Percentiles rank a stretch among this genome's conserved stretches.
These are phyloP conservation scores for Cynoglossus semilaevis DNA, from an alignment of 2,113 vertebrate genomes.

Conservation along the genomic window DNA sequence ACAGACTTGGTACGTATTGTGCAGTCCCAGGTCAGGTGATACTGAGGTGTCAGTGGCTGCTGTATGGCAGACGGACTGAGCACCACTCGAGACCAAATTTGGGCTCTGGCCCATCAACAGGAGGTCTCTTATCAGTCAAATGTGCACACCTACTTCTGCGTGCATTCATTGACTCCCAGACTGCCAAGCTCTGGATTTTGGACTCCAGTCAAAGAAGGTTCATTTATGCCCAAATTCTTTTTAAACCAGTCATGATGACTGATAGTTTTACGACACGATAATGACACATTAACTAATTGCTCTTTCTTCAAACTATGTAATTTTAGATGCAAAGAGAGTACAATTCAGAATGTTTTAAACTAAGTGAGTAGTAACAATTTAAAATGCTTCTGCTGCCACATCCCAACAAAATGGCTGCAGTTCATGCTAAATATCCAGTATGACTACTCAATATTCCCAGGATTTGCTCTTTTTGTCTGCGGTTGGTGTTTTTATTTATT, in stretches of 20 bases:
- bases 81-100: constrained; percentile 88
- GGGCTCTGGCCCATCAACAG: constrained; percentile 82
- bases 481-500: too few species aligned
- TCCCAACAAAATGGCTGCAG: too few species aligned
- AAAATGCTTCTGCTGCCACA: too few species aligned
- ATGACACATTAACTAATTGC: constrained; percentile 28
- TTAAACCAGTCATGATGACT: constrained; percentile 16
- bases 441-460: too few species aligned
- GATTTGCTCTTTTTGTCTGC: too few species aligned
- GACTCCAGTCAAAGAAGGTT: neutral
- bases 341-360: constrained; percentile 16
- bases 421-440: too few species aligned
- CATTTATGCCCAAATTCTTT: constrained; percentile 17
- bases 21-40: constrained; percentile 78
- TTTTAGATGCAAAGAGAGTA: constrained; percentile 21
- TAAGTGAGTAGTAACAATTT: too few species aligned
- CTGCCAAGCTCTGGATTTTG: neutral
- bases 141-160: constrained; percentile 4
- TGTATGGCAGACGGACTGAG: constrained; percentile 82
- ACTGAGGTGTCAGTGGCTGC: constrained; percentile 88
- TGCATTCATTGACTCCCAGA: neutral
- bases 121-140: constrained; percentile 44
- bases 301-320: constrained; percentile 19
- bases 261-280: constrained; percentile 34
- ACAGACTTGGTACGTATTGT: constrained; percentile 73